phyloP scores from a whole-genome alignment of 2,888 invertebrate species.

The Cephus nigrinus region DNA sequence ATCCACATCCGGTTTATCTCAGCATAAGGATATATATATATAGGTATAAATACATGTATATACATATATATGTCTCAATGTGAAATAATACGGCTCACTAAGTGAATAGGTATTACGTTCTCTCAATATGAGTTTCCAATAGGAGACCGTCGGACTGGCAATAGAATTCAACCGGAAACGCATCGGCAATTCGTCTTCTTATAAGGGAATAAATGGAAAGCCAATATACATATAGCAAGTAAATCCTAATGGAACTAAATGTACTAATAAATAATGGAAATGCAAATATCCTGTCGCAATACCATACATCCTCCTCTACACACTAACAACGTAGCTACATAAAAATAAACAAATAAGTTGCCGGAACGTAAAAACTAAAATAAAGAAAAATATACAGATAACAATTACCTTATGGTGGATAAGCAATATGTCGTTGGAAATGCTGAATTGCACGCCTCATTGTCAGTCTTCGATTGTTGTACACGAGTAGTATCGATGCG shows the following conservation, averaged over 20 bases:
- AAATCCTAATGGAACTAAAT: background rate
- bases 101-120: background rate
- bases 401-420: constrained; percentile 55
- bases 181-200: background rate
- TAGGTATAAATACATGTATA: no score
- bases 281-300: background rate
- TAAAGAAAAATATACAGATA: background rate
- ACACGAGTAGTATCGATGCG: constrained; percentile 5
- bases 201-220: background rate
- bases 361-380: background rate
- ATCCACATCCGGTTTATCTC: background rate
- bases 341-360: background rate
- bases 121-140: background rate
- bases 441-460: constrained; percentile 47
- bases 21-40: background rate
- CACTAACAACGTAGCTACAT: background rate
- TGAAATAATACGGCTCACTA: background rate
- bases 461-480: constrained; percentile 45
- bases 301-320: background rate
- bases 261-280: background rate
- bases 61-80: background rate
- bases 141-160: background rate
- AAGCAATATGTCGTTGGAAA: constrained; percentile 58
- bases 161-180: background rate
- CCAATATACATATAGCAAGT: background rate